Conservation (phyloP, 2,888 invertebrate genomes). For the Mesorhabditis spiculigera region DNA sequence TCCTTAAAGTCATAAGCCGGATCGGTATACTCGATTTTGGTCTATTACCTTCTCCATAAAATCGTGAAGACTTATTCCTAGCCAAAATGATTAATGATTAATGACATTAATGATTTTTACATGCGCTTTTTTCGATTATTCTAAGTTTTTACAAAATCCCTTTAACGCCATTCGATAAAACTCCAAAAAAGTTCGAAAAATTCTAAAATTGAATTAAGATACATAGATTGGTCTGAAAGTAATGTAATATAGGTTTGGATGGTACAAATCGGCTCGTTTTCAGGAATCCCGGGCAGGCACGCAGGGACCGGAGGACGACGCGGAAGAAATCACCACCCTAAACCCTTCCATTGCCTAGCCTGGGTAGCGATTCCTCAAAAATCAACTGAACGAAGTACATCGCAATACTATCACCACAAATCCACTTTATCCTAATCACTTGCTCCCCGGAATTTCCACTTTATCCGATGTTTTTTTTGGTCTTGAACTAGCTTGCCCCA, state of each 20-base stretch:
- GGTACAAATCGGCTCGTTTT: background rate
- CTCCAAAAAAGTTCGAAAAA: background rate
- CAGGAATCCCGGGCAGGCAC: constrained; percentile 6
- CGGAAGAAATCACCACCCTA: background rate
- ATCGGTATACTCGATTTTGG: too few species aligned
- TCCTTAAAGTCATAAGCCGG: too few species aligned
- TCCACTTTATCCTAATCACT: background rate
- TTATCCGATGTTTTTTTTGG: background rate
- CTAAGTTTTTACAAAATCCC: too few species aligned
- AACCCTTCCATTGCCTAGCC: background rate
- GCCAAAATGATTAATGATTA: too few species aligned
- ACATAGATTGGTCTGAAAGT: background rate
- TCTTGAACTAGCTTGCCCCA: too few species aligned
- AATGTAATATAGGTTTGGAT: background rate
- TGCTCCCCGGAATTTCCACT: too few species aligned
- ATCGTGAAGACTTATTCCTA: too few species aligned
- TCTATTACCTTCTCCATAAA: too few species aligned
- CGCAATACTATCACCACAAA: background rate
- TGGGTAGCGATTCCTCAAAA: background rate
- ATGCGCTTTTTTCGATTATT: too few species aligned
- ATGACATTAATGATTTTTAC: too few species aligned
- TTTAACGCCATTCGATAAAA: background rate
- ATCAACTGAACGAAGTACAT: background rate
- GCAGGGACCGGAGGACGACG: background rate
- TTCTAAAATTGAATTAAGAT: background rate